Conservation (phyloP, 2,888 invertebrate genomes). For the Apamea sordens region DNA sequence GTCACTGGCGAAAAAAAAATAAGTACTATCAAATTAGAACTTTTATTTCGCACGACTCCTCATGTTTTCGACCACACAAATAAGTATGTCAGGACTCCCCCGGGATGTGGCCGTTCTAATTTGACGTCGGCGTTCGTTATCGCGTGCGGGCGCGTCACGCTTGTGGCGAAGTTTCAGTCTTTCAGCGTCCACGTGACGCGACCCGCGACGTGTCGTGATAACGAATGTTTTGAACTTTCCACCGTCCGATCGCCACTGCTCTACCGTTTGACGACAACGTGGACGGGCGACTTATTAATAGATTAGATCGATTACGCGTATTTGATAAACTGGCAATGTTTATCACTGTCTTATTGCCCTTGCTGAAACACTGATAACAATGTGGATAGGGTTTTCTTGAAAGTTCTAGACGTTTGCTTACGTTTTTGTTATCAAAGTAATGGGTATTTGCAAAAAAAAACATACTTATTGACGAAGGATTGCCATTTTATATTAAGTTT, state of each 20-base stretch:
- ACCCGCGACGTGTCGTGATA: conserved; percentile 41
- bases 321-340: conserved; percentile 35
- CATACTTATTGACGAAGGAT: background rate
- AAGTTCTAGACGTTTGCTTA: conserved; percentile 39
- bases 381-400: conserved; percentile 38
- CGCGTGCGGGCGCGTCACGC: conserved; percentile 42
- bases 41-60: background rate
- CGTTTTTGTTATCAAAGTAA: conserved; percentile 12
- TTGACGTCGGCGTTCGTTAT: conserved; percentile 33
- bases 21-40: background rate
- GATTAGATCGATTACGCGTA: conserved; percentile 56
- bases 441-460: conserved; percentile 1
- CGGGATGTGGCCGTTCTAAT: conserved; percentile 45
- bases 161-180: conserved; percentile 18
- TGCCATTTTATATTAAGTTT: background rate
- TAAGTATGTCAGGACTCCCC: conserved; percentile 50
- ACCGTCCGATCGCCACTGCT: conserved; percentile 12
- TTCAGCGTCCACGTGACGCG: conserved; percentile 39
- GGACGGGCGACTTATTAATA: conserved; percentile 47
- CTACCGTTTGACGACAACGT: conserved; percentile 41
- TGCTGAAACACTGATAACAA: conserved; percentile 44
- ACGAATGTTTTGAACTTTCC: conserved; percentile 43
- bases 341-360: conserved; percentile 45
- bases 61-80: conserved; percentile 21
- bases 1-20: background rate